A percentile compares a stretch with the other conserved stretches of the same genome.
Evolutionary conservation across 2,113 vertebrate species (phyloP).

Genomic region (Globicephala melas): DNA sequence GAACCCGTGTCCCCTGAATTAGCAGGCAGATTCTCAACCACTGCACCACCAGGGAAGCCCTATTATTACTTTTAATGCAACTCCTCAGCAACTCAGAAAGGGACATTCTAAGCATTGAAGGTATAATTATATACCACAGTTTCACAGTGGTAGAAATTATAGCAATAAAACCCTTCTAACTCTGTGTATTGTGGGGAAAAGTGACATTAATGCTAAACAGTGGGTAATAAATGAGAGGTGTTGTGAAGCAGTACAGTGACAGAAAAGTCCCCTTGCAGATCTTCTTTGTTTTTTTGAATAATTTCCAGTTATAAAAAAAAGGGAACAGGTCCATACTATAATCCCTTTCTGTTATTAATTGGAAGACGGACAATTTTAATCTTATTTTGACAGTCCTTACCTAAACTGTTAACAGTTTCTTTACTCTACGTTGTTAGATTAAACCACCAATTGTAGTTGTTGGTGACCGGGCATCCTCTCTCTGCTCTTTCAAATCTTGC

Average conservation of each 20-base stretch:
- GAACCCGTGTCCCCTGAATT: no score
- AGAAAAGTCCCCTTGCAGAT: slow-evolving; percentile 44
- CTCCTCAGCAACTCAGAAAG: background rate
- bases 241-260: slow-evolving; percentile 31
- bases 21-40: no score
- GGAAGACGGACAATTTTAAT: slow-evolving; percentile 45
- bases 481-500: slow-evolving; percentile 18
- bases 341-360: slow-evolving; percentile 59
- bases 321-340: background rate
- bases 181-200: slow-evolving; percentile 27
- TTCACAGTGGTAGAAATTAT: slow-evolving; percentile 41
- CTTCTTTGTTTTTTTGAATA: slow-evolving; percentile 63
- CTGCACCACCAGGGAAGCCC: no score
- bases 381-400: slow-evolving; percentile 56
- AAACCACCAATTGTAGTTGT: slow-evolving; percentile 23
- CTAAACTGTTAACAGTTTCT: slow-evolving; percentile 50
- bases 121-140: slow-evolving; percentile 42
- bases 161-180: slow-evolving; percentile 44
- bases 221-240: slow-evolving; percentile 48
- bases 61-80: background rate
- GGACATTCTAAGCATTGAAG: background rate
- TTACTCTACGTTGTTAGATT: background rate
- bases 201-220: slow-evolving; percentile 62
- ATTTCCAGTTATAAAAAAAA: slow-evolving; percentile 49
- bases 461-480: background rate